Evolutionary conservation across 2,888 invertebrate genomes (phyloP).

Genomic region (Scaptodrosophila latifasciaeformis): DNA sequence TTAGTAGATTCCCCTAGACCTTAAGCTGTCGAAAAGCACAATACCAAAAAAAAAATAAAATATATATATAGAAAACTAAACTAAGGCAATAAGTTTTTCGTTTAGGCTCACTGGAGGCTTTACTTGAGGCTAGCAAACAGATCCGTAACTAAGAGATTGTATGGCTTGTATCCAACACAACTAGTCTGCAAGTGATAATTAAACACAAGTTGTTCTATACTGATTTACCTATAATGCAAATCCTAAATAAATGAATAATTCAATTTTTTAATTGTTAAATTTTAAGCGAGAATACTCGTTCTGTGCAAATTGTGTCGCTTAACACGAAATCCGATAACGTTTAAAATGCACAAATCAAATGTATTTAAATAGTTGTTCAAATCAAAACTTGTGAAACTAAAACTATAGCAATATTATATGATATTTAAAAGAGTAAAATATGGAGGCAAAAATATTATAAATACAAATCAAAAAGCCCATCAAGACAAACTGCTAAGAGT

Average conservation of each 20-base stretch:
- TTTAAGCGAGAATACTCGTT: no score
- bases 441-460: conserved; percentile 16
- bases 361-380: conserved; percentile 11
- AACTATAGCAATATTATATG: conserved; percentile 59
- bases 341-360: not conserved
- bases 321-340: no score
- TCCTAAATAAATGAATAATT: no score
- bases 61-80: conserved; percentile 2
- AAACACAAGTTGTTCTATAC: not conserved
- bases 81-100: not conserved
- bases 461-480: conserved; percentile 5
- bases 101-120: not conserved
- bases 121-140: not conserved
- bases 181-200: conserved; percentile 56
- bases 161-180: conserved; percentile 26
- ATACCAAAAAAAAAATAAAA: not conserved
- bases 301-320: no score
- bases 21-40: not conserved
- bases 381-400: conserved; percentile 31
- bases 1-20: not conserved
- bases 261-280: no score
- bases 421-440: conserved; percentile 49
- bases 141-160: no score
- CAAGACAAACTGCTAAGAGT: not conserved
- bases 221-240: no score